Percentiles rank a stretch among this genome's conserved stretches.
Conservation (phyloP, 2,888 invertebrate species). For the Nebria salina region DNA sequence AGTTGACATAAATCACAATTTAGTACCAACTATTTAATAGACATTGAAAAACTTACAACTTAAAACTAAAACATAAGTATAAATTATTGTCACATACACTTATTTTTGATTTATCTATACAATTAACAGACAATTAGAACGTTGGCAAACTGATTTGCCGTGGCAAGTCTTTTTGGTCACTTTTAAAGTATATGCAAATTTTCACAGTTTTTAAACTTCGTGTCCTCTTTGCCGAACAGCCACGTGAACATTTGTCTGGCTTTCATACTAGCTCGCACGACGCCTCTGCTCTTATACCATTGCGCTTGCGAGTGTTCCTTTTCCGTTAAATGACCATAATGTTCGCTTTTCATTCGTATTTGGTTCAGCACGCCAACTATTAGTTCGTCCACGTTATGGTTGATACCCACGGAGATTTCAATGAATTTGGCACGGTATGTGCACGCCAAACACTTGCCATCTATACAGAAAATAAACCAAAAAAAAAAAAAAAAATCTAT, state of each 20-base stretch:
- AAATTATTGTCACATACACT: slow-evolving; percentile 46
- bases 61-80: slow-evolving; percentile 10
- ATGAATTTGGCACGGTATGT: slow-evolving; percentile 93
- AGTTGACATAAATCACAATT: slow-evolving; percentile 13
- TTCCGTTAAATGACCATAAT: slow-evolving; percentile 59
- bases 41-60: neutral
- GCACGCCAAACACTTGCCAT: slow-evolving; percentile 92
- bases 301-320: slow-evolving; percentile 63
- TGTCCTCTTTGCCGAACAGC: slow-evolving; percentile 90
- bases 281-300: slow-evolving; percentile 87
- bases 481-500: neutral
- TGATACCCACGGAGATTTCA: slow-evolving; percentile 95
- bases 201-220: slow-evolving; percentile 92
- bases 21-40: slow-evolving; percentile 33
- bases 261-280: slow-evolving; percentile 88
- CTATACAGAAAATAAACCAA: slow-evolving; percentile 64
- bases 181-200: slow-evolving; percentile 83
- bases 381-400: slow-evolving; percentile 96
- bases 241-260: slow-evolving; percentile 91
- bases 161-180: neutral
- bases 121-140: slow-evolving; percentile 7
- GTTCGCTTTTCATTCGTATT: slow-evolving; percentile 83
- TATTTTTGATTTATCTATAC: slow-evolving; percentile 24
- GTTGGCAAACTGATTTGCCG: neutral
- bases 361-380: slow-evolving; percentile 92